Percentiles rank a stretch among this genome's conserved stretches.
These are phyloP conservation scores for Trichonephila clavata DNA, from an alignment of 1,140 invertebrate species.

Conservation along the genomic window DNA sequence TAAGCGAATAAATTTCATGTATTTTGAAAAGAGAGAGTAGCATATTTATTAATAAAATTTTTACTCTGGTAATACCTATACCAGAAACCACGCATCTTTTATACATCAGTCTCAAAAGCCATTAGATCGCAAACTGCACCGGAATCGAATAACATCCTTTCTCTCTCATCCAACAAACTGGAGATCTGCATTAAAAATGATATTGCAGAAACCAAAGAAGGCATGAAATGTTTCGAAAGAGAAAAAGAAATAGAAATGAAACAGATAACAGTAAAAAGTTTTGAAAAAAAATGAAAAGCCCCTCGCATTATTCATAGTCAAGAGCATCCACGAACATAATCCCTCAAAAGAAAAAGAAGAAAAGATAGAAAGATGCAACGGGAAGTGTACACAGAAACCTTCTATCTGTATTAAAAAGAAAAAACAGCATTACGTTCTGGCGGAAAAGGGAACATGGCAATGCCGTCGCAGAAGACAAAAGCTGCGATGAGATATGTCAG, in stretches of 20 bases:
- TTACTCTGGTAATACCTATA: too few species aligned
- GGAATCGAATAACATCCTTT: not conserved
- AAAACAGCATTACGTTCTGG: not conserved
- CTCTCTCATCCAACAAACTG: not conserved
- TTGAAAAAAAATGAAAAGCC: not conserved
- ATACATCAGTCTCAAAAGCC: too few species aligned
- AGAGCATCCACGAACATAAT: not conserved
- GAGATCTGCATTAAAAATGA: not conserved
- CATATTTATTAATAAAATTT: too few species aligned
- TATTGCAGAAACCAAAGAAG: not conserved
- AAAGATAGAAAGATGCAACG: not conserved
- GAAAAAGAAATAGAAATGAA: not conserved
- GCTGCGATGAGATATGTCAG: slow-evolving; percentile 47
- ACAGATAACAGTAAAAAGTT: not conserved
- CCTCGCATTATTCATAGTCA: not conserved
- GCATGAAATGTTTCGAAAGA: not conserved
- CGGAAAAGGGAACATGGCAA: not conserved
- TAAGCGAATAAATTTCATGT: too few species aligned
- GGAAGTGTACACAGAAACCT: not conserved
- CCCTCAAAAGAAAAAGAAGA: not conserved
- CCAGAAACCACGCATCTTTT: too few species aligned
- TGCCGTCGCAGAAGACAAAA: not conserved
- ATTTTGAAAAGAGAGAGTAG: too few species aligned
- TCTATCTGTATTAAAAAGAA: not conserved
- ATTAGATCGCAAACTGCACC: too few species aligned